Conservation (phyloP, 1,140 invertebrate species). For the Diachasmimorpha longicaudata region DNA sequence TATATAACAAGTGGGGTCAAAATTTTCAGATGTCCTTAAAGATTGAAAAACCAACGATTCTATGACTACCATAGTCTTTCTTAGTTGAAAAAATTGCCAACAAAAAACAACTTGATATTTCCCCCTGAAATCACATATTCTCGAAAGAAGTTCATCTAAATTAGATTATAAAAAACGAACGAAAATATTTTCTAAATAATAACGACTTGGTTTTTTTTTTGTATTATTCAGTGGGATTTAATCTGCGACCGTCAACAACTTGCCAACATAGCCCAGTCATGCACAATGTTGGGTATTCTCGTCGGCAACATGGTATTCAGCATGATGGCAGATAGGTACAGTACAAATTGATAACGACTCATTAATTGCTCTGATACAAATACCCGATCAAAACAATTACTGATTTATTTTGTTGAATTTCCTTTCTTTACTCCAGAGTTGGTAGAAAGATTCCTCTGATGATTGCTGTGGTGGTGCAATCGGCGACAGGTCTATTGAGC, state of each 20-base stretch:
- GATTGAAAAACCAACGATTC: too few relatives aligned
- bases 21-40: too few relatives aligned
- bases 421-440: conserved; percentile 61
- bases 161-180: too few relatives aligned
- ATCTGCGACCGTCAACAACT: conserved; percentile 70
- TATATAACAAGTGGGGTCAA: too few relatives aligned
- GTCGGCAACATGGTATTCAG: conserved; percentile 77
- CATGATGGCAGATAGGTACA: conserved; percentile 75
- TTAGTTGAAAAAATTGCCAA: too few relatives aligned
- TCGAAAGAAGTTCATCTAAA: too few relatives aligned
- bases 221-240: conserved; percentile 73
- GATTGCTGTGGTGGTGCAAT: conserved; percentile 70
- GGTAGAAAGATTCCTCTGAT: conserved; percentile 74
- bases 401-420: not conserved
- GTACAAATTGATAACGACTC: conserved; percentile 18
- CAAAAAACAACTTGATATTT: too few relatives aligned
- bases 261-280: conserved; percentile 74
- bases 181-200: too few relatives aligned
- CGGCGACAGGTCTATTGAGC: conserved; percentile 68
- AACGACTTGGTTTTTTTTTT: conserved; percentile 1
- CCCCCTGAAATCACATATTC: too few relatives aligned
- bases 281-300: conserved; percentile 79
- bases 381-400: not conserved
- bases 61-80: too few relatives aligned
- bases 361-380: not conserved